phyloP scores from a whole-genome alignment of 2,888 invertebrate species.

The Mythimna ferrago region DNA sequence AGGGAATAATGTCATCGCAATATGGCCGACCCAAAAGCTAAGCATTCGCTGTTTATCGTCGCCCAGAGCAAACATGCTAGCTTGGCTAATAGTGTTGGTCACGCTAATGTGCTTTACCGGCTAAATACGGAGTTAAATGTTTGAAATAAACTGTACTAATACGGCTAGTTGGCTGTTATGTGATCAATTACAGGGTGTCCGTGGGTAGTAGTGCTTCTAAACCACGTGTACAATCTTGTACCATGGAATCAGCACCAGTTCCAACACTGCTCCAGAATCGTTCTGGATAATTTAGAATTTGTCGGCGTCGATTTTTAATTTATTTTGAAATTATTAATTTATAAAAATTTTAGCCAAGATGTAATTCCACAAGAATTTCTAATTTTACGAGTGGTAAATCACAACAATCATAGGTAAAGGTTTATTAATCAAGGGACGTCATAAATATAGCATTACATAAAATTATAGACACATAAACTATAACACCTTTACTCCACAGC shows the following conservation, averaged over 20 bases:
- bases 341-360: no score
- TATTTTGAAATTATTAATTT: no score
- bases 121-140: slow-evolving; percentile 8
- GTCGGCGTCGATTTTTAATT: no score
- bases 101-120: slow-evolving; percentile 28
- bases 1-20: slow-evolving; percentile 34
- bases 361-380: not conserved
- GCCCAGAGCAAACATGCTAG: slow-evolving; percentile 38
- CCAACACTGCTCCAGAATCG: no score
- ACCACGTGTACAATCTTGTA: no score
- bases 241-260: no score
- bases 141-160: not conserved
- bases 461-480: not conserved
- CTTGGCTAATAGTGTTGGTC: slow-evolving; percentile 26
- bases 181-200: not conserved
- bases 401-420: no score
- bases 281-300: no score
- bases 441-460: not conserved
- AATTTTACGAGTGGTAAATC: not conserved
- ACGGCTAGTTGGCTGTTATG: not conserved
- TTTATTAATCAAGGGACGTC: slow-evolving; percentile 11
- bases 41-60: slow-evolving; percentile 35
- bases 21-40: slow-evolving; percentile 39
- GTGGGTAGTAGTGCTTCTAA: no score
- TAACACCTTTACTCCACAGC: slow-evolving; percentile 13